Evolutionary conservation across 2,888 invertebrate genomes (phyloP).

Genomic region (Diabrotica balteata): DNA sequence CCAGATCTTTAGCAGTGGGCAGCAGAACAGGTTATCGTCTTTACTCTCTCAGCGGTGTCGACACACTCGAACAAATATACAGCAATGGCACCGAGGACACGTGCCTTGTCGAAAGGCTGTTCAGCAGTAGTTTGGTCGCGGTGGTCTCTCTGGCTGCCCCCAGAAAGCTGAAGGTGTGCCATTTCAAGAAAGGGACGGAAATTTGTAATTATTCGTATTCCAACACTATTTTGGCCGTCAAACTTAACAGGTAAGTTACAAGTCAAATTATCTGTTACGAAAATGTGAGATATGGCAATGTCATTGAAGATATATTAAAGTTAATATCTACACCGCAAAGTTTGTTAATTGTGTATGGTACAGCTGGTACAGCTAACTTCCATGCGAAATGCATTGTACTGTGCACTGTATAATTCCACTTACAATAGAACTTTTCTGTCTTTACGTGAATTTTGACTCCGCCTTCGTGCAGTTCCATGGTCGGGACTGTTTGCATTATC

Average conservation of each 20-base stretch:
- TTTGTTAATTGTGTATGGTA: no score
- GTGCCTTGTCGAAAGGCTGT: conserved; percentile 92
- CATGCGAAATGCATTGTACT: no score
- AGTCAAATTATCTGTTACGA: conserved; percentile 7
- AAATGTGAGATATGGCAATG: no score
- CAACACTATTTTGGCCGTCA: conserved; percentile 94
- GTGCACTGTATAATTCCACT: no score
- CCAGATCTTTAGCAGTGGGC: conserved; percentile 90
- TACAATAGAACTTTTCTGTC: no score
- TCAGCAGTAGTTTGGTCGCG: conserved; percentile 96
- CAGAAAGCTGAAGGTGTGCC: conserved; percentile 91
- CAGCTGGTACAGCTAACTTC: no score
- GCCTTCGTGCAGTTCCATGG: no score
- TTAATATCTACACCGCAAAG: no score
- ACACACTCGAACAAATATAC: conserved; percentile 88
- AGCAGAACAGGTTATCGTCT: conserved; percentile 90
- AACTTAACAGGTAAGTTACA: conserved; percentile 81
- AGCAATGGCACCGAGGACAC: conserved; percentile 85
- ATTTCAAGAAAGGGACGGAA: conserved; percentile 97
- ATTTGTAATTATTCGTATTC: conserved; percentile 96
- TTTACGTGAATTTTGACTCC: no score
- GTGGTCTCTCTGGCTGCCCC: conserved; percentile 92
- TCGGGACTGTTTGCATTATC: no score
- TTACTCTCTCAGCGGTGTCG: conserved; percentile 82
- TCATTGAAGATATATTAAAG: no score